These are phyloP conservation scores for Rhagoletis pomonella DNA, from an alignment of 1,140 invertebrate genomes.

Conservation along the genomic window DNA sequence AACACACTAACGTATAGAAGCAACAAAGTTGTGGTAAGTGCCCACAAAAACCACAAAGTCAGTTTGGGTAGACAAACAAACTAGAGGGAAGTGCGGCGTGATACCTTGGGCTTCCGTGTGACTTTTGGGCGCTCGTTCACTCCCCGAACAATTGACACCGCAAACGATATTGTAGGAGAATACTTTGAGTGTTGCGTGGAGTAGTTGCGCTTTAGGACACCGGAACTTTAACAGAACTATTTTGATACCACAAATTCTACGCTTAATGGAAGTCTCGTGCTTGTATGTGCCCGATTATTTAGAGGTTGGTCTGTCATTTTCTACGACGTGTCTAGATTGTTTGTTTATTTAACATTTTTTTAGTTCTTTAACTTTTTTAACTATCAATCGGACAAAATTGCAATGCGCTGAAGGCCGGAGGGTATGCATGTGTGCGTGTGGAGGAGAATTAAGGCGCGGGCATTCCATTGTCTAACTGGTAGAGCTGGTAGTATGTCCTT, in stretches of 20 bases:
- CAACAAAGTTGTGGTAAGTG: neutral
- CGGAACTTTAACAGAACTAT: neutral
- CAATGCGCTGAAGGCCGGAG: neutral
- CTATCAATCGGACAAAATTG: slow-evolving; percentile 29
- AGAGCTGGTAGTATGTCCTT: neutral
- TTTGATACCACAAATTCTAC: neutral
- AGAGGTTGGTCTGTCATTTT: neutral
- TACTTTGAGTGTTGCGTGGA: neutral
- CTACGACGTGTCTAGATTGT: slow-evolving; percentile 14
- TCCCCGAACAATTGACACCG: neutral
- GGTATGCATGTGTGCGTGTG: neutral
- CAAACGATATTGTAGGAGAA: neutral
- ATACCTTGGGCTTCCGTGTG: slow-evolving; percentile 19
- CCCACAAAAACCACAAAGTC: slow-evolving; percentile 45
- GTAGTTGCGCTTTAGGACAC: neutral
- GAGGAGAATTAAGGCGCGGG: slow-evolving; percentile 31
- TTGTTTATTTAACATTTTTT: neutral
- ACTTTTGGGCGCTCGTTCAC: slow-evolving; percentile 36
- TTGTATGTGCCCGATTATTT: neutral
- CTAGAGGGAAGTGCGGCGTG: neutral
- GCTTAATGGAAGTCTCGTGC: neutral
- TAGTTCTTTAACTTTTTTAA: neutral
- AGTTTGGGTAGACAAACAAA: neutral
- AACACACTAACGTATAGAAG: neutral
- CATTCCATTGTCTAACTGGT: slow-evolving; percentile 25